These are phyloP conservation scores for Tyrannus savana DNA, from an alignment of 2,113 vertebrate species.

Conservation along the genomic window DNA sequence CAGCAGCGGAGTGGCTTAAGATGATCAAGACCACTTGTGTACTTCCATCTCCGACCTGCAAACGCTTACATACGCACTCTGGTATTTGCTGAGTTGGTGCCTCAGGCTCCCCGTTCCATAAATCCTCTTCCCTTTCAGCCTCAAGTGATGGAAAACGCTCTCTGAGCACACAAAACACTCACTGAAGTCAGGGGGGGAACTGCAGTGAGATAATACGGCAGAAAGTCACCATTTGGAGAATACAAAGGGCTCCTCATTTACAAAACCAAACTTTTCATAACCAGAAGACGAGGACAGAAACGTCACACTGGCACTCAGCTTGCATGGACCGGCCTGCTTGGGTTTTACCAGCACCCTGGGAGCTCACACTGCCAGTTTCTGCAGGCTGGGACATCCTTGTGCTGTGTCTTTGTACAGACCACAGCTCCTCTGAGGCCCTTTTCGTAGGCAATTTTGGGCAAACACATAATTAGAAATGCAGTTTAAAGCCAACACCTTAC, in stretches of 20 bases:
- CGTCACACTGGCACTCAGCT: rapidly evolving
- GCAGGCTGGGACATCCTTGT: neutral
- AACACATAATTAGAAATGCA: neutral
- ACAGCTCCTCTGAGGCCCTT: neutral
- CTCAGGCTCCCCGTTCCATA: neutral
- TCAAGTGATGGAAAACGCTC: neutral
- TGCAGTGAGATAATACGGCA: neutral
- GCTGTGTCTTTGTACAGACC: neutral
- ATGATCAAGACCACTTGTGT: neutral
- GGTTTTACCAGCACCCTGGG: neutral
- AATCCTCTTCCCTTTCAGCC: conserved; percentile 5
- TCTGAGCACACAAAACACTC: neutral
- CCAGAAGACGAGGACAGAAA: neutral
- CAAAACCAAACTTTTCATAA: neutral
- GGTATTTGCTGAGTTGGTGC: conserved; percentile 45
- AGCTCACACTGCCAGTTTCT: neutral
- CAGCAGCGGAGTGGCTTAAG: neutral
- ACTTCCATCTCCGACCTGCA: neutral
- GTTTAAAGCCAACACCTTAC: neutral
- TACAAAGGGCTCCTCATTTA: neutral
- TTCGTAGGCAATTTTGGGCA: neutral
- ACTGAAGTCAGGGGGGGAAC: neutral
- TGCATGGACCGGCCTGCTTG: neutral
- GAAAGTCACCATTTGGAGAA: neutral
- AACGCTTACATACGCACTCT: neutral